These are phyloP conservation scores for Xestia sexstrigata DNA, from an alignment of 2,888 invertebrate species.

Conservation along the genomic window DNA sequence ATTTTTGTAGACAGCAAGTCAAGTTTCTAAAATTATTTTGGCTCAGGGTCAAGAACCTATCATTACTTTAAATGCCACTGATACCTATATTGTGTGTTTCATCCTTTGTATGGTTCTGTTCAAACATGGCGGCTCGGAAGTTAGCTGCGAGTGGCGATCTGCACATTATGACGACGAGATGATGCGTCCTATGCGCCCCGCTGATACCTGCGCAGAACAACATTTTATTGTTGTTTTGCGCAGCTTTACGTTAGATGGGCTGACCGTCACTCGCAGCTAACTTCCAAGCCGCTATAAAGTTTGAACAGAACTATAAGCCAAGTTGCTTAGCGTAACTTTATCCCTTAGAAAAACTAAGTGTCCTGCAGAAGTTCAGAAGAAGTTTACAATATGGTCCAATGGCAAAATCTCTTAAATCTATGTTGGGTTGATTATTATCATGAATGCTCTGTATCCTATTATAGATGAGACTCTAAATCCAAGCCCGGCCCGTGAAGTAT, in stretches of 20 bases:
- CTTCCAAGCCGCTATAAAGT: background rate
- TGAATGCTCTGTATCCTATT: background rate
- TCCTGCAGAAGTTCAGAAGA: background rate
- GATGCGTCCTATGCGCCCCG: background rate
- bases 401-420: background rate
- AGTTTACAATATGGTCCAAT: background rate
- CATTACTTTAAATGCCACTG: background rate
- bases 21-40: background rate
- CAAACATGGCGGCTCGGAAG: background rate
- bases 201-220: background rate
- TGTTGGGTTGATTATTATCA: background rate
- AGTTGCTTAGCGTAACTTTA: background rate
- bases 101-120: background rate
- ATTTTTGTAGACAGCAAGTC: background rate
- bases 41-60: background rate
- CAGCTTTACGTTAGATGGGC: background rate
- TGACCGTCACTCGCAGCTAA: background rate
- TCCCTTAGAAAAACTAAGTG: background rate
- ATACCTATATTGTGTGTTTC: background rate
- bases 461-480: conserved; percentile 4
- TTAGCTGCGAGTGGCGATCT: background rate
- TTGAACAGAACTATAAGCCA: background rate
- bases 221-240: background rate
- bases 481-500: conserved; percentile 56
- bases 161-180: background rate